A percentile compares a stretch with the other conserved stretches of the same genome.
Conservation (phyloP, 2,797 vertebrate genomes). For the Mallotus villosus region DNA sequence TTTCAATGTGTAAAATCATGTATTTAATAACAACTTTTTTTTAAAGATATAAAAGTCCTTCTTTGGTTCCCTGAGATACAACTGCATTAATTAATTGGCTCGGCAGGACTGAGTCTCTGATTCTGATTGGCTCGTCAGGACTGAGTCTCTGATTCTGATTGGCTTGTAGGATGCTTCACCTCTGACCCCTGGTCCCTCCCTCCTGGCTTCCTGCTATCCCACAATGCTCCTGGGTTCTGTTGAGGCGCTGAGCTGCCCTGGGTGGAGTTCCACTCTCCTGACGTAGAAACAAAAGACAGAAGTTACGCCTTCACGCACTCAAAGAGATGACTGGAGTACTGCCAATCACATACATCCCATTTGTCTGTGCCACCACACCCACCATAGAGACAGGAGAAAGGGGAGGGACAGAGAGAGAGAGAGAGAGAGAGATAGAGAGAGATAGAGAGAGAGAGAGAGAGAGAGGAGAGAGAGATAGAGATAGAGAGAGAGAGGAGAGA, state of each 20-base stretch:
- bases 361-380: neutral
- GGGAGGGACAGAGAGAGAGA: neutral
- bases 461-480: neutral
- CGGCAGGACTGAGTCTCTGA: neutral
- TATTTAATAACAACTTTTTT: neutral
- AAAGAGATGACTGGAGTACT: neutral
- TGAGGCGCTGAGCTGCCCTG: neutral
- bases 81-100: neutral
- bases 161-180: neutral
- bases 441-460: no score
- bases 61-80: slow-evolving; percentile 3
- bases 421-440: neutral
- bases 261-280: neutral
- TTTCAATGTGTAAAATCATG: neutral
- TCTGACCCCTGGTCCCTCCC: neutral
- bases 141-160: neutral
- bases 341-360: neutral
- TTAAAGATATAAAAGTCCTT: neutral
- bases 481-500: neutral
- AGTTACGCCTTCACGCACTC: neutral
- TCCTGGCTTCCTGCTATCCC: neutral
- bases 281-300: neutral
- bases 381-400: neutral
- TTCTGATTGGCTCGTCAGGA: neutral
- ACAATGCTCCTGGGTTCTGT: neutral